Percentiles rank a stretch among this genome's conserved stretches.
Conservation (phyloP, 2,113 vertebrate species). For the Trinectes maculatus region DNA sequence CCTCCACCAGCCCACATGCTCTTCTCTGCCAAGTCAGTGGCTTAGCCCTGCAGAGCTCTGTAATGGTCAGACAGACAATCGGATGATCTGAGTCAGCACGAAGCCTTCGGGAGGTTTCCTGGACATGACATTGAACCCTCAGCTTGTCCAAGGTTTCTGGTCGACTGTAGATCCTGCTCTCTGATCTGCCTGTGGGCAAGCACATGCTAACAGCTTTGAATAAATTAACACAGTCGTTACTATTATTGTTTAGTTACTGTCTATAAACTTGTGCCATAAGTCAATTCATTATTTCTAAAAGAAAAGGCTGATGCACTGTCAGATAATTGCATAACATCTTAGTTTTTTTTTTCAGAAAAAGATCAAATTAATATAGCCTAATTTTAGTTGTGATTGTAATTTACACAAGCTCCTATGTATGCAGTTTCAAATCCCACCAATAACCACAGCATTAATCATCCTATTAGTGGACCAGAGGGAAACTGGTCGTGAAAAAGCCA, state of each 20-base stretch:
- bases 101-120: conserved; percentile 8
- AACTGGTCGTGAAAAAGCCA: no score
- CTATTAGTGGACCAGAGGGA: conserved; percentile 16
- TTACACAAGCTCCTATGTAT: conserved; percentile 9
- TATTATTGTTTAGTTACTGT: no score
- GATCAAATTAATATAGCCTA: no score
- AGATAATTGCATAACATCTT: no score
- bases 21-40: conserved; percentile 58
- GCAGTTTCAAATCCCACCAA: conserved; percentile 17
- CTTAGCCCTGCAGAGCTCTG: conserved; percentile 56
- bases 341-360: no score
- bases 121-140: conserved; percentile 18
- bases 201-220: not conserved
- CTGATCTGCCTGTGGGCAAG: not conserved
- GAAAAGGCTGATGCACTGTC: no score
- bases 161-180: conserved; percentile 10
- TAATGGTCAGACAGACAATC: conserved; percentile 64
- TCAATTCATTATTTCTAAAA: no score
- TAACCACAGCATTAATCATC: conserved; percentile 24
- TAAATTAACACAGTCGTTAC: no score
- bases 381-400: conserved; percentile 4
- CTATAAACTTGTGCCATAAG: no score
- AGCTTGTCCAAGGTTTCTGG: conserved; percentile 17
- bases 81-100: conserved; percentile 60
- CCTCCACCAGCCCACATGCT: conserved; percentile 34